Percentiles rank a stretch among this genome's conserved stretches.
phyloP scores from a whole-genome alignment of 1,140 invertebrate genomes.

The Caenorhabditis brenneri region DNA sequence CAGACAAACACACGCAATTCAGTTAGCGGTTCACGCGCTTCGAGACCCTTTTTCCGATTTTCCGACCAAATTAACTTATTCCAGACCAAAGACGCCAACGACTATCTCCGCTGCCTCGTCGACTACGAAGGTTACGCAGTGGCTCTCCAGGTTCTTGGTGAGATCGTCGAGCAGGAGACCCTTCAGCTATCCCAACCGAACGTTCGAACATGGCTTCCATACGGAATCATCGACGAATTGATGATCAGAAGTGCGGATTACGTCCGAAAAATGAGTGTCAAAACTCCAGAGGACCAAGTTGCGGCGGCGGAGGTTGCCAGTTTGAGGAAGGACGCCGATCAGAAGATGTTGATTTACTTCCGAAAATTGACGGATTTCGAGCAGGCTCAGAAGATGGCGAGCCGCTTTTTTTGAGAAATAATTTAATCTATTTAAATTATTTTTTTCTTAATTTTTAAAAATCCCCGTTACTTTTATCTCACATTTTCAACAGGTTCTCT shows the following conservation, averaged over 20 bases:
- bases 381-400: conserved; percentile 16
- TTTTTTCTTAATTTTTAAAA: not conserved
- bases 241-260: not conserved
- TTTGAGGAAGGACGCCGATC: not conserved
- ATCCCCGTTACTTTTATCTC: not conserved
- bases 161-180: conserved; percentile 13
- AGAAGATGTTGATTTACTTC: conserved; percentile 18
- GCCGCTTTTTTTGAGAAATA: not conserved
- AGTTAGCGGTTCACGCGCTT: too few species aligned
- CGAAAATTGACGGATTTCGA: not conserved
- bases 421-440: not conserved
- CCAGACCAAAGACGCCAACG: not conserved
- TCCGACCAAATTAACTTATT: too few species aligned
- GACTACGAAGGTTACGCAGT: not conserved
- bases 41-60: too few species aligned
- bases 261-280: not conserved
- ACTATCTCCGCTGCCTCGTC: not conserved
- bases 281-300: not conserved
- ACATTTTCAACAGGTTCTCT: not conserved
- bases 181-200: not conserved
- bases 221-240: conserved; percentile 10
- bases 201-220: not conserved
- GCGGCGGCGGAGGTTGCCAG: not conserved
- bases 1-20: too few species aligned
- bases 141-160: not conserved